A percentile compares a stretch with the other conserved stretches of the same genome.
phyloP scores from a whole-genome alignment of 2,797 vertebrate genomes.

The Gila robusta region DNA sequence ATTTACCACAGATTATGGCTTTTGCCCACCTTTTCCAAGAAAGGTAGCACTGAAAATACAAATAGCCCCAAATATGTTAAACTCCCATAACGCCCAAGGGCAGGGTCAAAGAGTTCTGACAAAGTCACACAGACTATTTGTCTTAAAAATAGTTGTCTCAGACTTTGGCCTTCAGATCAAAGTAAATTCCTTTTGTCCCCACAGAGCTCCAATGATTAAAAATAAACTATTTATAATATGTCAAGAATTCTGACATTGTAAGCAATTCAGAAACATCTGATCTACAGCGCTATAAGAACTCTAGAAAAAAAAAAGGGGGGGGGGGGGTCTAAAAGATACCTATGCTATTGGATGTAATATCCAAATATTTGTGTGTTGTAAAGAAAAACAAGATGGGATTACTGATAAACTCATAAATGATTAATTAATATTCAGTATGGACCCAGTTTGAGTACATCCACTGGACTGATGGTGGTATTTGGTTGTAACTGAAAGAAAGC shows the following conservation, averaged over 20 bases:
- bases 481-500: slow-evolving; percentile 11
- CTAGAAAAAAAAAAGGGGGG: neutral
- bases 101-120: slow-evolving; percentile 13
- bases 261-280: slow-evolving; percentile 36
- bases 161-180: slow-evolving; percentile 29
- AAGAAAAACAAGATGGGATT: slow-evolving; percentile 30
- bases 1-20: slow-evolving; percentile 53
- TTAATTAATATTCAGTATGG: slow-evolving; percentile 28
- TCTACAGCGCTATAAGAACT: slow-evolving; percentile 22
- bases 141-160: slow-evolving; percentile 36
- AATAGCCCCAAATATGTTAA: slow-evolving; percentile 17
- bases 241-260: slow-evolving; percentile 32
- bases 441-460: slow-evolving; percentile 22
- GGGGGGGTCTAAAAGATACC: neutral
- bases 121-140: slow-evolving; percentile 31
- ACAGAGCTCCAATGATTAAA: neutral
- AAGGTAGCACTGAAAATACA: slow-evolving; percentile 56
- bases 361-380: slow-evolving; percentile 19
- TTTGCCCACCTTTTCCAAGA: slow-evolving; percentile 62
- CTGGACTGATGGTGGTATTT: slow-evolving; percentile 18
- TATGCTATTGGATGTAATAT: neutral
- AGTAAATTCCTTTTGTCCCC: slow-evolving; percentile 31
- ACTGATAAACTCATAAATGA: slow-evolving; percentile 35
- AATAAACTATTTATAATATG: slow-evolving; percentile 19
- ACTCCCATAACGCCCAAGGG: slow-evolving; percentile 10